Evolutionary conservation across 2,113 vertebrate species (phyloP).

Genomic region (Epinephelus fuscoguttatus): DNA sequence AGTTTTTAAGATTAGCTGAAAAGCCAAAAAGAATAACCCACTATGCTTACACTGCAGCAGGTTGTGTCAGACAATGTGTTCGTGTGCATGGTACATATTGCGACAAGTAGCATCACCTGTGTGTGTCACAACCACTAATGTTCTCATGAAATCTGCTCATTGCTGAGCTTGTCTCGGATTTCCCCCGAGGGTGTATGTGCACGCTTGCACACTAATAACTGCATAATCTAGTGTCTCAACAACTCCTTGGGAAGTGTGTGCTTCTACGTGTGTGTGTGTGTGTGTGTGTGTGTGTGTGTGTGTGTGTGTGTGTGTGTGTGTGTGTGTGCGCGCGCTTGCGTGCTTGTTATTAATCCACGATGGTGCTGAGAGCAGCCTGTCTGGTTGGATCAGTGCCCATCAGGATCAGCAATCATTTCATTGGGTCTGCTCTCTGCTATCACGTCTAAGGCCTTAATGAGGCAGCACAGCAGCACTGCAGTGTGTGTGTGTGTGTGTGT

Average conservation of each 20-base stretch:
- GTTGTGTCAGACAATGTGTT: constrained; percentile 6
- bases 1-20: neutral
- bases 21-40: neutral
- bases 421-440: constrained; percentile 59
- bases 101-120: constrained; percentile 44
- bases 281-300: constrained; percentile 37
- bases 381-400: constrained; percentile 77
- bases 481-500: constrained; percentile 48
- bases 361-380: constrained; percentile 72
- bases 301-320: constrained; percentile 39
- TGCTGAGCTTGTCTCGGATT: constrained; percentile 61
- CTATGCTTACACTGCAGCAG: neutral
- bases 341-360: constrained; percentile 58
- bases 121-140: constrained; percentile 33
- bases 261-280: neutral
- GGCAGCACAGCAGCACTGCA: constrained; percentile 53
- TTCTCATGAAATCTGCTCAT: constrained; percentile 53
- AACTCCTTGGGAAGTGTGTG: constrained; percentile 42
- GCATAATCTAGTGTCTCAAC: constrained; percentile 51
- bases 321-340: constrained; percentile 5
- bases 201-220: constrained; percentile 50
- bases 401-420: constrained; percentile 76
- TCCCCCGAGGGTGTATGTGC: constrained; percentile 33
- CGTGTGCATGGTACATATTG: constrained; percentile 34
- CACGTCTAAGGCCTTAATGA: constrained; percentile 65